These are phyloP conservation scores for Troides oblongomaculatus DNA, from an alignment of 2,888 invertebrate genomes.

Conservation along the genomic window DNA sequence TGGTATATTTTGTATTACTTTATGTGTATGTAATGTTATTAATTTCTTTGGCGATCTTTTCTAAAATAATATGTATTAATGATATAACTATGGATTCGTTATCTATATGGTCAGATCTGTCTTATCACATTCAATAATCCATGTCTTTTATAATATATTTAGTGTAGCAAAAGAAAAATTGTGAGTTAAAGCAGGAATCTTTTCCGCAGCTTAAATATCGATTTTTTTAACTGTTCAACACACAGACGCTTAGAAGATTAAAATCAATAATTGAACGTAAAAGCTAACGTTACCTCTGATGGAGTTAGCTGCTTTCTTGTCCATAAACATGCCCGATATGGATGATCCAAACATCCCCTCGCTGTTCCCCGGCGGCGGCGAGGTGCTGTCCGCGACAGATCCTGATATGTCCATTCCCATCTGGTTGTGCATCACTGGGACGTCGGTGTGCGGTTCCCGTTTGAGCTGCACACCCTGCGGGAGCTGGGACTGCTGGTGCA, in stretches of 20 bases:
- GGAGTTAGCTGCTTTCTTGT: constrained; percentile 82
- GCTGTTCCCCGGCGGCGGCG: constrained; percentile 77
- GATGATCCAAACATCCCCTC: constrained; percentile 72
- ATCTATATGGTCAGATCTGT: neutral
- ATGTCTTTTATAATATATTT: neutral
- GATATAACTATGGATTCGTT: too few relatives aligned
- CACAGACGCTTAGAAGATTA: too few relatives aligned
- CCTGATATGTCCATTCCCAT: constrained; percentile 67
- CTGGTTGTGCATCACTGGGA: constrained; percentile 59
- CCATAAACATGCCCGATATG: constrained; percentile 75
- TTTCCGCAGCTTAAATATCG: neutral
- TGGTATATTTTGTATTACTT: too few relatives aligned
- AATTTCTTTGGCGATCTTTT: too few relatives aligned
- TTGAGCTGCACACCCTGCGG: constrained; percentile 65
- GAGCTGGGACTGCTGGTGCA: constrained; percentile 58
- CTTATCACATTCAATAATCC: neutral
- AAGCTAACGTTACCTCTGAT: constrained; percentile 79
- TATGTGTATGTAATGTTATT: too few relatives aligned
- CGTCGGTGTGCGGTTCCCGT: constrained; percentile 63
- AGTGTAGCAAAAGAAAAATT: too few relatives aligned
- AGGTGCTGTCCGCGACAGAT: constrained; percentile 80
- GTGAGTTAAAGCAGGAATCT: neutral
- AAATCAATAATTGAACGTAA: neutral
- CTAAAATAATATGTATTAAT: too few relatives aligned
- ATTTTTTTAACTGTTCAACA: neutral